phyloP scores from a whole-genome alignment of 2,113 vertebrate genomes.

The Vombatus ursinus region DNA sequence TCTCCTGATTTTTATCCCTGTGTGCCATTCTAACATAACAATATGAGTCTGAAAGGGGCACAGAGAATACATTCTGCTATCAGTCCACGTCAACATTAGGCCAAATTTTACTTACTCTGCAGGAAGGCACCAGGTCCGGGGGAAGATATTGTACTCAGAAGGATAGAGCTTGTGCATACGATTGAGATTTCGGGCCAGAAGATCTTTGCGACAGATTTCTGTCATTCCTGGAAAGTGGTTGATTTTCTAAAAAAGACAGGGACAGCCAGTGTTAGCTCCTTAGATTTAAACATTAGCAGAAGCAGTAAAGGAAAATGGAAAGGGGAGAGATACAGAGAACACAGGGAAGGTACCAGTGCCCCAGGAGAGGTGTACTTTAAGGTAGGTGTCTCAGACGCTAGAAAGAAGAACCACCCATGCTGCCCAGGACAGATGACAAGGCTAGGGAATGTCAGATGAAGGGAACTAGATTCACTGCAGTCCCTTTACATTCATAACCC shows the following conservation, averaged over 20 bases:
- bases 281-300: neutral
- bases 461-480: neutral
- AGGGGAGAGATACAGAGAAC: neutral
- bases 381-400: neutral
- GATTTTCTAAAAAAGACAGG: constrained; percentile 84
- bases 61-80: neutral
- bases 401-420: neutral
- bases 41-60: neutral
- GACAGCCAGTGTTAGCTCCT: neutral
- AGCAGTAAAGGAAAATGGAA: neutral
- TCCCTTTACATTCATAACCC: too few relatives aligned
- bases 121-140: constrained; percentile 87
- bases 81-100: fast-evolving
- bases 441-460: neutral
- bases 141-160: constrained; percentile 84
- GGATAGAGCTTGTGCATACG: constrained; percentile 86
- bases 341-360: neutral
- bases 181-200: constrained; percentile 86
- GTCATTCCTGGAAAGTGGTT: constrained; percentile 89
- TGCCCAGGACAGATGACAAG: neutral
- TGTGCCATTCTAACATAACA: neutral
- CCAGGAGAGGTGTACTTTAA: neutral
- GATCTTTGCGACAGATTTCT: constrained; percentile 87
- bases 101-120: constrained; percentile 82
- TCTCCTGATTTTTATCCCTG: neutral